These are phyloP conservation scores for Bombus terrestris DNA, from an alignment of 1,140 invertebrate species.

Conservation along the genomic window DNA sequence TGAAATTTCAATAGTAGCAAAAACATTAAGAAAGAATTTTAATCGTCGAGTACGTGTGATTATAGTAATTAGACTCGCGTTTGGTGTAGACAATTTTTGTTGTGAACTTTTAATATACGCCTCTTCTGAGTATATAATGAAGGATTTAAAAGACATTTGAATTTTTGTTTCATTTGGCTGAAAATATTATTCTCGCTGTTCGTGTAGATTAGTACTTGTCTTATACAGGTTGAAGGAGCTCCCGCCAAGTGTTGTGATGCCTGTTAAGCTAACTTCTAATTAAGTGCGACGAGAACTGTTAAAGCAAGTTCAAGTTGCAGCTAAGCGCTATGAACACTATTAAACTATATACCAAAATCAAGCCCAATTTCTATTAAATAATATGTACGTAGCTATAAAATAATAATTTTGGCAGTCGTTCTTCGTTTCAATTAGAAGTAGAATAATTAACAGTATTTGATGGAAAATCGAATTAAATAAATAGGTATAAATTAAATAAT, in stretches of 20 bases:
- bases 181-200: neutral
- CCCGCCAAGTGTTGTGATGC: neutral
- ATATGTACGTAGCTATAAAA: neutral
- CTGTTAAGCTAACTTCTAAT: slow-evolving; percentile 1
- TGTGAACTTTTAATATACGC: too few relatives aligned
- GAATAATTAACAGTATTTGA: neutral
- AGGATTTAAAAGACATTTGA: neutral
- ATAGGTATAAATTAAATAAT: neutral
- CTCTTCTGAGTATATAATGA: too few relatives aligned
- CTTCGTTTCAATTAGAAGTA: neutral
- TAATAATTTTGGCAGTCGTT: neutral
- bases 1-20: too few relatives aligned
- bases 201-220: neutral
- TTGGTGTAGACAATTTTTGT: too few relatives aligned
- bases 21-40: too few relatives aligned
- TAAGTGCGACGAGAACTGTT: slow-evolving; percentile 18
- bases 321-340: neutral
- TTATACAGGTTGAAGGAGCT: slow-evolving; percentile 6
- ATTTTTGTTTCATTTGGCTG: neutral
- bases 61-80: too few relatives aligned
- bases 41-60: too few relatives aligned
- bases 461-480: neutral
- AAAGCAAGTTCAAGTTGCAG: slow-evolving; percentile 3
- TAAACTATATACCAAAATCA: slow-evolving; percentile 11
- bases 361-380: neutral